A percentile compares a stretch with the other conserved stretches of the same genome.
Conservation (phyloP, 1,140 invertebrate species). For the Drosophila arizonae region DNA sequence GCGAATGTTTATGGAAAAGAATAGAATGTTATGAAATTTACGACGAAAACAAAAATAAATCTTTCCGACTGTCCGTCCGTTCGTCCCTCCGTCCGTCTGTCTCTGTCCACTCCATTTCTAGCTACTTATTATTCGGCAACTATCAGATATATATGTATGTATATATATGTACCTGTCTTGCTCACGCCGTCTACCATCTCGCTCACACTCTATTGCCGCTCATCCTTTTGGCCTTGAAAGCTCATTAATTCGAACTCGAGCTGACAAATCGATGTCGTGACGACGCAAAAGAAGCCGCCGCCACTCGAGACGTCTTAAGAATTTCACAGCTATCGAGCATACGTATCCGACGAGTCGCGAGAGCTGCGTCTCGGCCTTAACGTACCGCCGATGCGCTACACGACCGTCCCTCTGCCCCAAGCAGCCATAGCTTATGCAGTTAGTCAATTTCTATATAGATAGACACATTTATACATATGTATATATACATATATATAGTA, state of each 20-base stretch:
- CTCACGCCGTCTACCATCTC: not conserved
- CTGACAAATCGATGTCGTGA: constrained; percentile 37
- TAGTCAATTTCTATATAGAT: not conserved
- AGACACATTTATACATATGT: too few relatives aligned
- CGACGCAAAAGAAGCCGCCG: constrained; percentile 40
- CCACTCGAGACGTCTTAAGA: constrained; percentile 59
- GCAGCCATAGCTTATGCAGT: not conserved
- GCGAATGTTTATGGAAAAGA: constrained; percentile 15
- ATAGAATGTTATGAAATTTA: constrained; percentile 64
- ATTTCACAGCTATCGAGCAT: constrained; percentile 48
- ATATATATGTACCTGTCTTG: too few relatives aligned
- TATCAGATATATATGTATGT: not conserved
- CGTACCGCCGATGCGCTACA: constrained; percentile 45
- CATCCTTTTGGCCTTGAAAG: constrained; percentile 74
- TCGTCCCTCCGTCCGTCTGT: not conserved
- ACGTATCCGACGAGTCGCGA: constrained; percentile 7
- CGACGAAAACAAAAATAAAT: constrained; percentile 75
- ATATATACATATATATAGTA: not conserved
- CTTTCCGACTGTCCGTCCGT: constrained; percentile 19
- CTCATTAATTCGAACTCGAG: constrained; percentile 49
- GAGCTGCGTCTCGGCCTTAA: constrained; percentile 33
- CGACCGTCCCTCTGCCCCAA: not conserved
- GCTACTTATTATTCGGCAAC: constrained; percentile 7
- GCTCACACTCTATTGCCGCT: constrained; percentile 18
- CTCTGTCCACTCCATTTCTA: not conserved